Evolutionary conservation across 2,888 invertebrate species (phyloP), one percentile per base, ranked within the genome.

Genomic region (Tryphoninae sp.): DNA sequence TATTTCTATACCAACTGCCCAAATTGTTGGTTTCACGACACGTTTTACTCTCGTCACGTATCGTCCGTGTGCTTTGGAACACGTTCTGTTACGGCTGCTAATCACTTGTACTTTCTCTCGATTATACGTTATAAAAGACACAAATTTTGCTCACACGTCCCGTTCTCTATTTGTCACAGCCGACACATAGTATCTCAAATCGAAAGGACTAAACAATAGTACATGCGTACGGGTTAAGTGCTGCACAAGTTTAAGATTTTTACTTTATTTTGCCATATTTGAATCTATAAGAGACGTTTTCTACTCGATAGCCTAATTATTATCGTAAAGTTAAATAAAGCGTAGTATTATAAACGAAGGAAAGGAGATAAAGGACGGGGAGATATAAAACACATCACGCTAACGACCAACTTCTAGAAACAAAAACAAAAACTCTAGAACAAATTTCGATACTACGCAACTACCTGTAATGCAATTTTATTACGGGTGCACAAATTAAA

Each of bases 1-100:
- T 89, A 89, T 90, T 90, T 90, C 89, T 89, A 89, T 88, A 88
- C 83, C 82, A 83, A 86, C 89, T 91, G 89, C 86, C 89, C 89
- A 85, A 76, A 82, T 90, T 89, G 90, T 91, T 91, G 90, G 89
- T 89, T 89, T 88, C 85, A 69, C 72, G 51, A 78, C 80, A 64
- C 74, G 55, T 62, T 16, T 65, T 40, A 23, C 42, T 55, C 51
- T 42, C 51, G 23, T 7, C 33, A 33, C 33, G 33, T 33, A 33
- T 33, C 33, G 33, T 8, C 19, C 23, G 19, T 64, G 23, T 26
- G 33, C 26, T 58, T 65, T 23, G 42, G 2, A 53, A 71, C 9
- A 22, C 53, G 45, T 76, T 75, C n/a, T 13, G 42, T 42, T 58
- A 33, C 8, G 62, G 45, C 55, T 73, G 59, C 59, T 49, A 59